Conservation (phyloP, 2,888 invertebrate genomes). For the Brachycybe producta region DNA sequence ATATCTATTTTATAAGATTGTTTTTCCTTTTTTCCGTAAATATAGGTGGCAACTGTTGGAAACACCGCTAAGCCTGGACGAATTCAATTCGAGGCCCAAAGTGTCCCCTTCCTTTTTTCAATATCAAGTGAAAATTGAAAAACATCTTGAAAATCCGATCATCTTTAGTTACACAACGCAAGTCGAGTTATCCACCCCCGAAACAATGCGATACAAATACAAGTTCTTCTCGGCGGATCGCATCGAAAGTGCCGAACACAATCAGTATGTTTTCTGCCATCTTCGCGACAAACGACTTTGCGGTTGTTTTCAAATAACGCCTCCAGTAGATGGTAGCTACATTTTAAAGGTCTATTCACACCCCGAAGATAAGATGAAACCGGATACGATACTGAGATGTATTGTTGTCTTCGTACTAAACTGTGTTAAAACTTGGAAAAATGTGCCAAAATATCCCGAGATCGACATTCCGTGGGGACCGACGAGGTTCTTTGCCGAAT, state of each 20-base stretch:
- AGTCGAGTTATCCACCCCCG: conserved; percentile 25
- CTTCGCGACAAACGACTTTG: conserved; percentile 26
- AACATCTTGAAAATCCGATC: conserved; percentile 25
- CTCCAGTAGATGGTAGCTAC: conserved; percentile 35
- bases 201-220: conserved; percentile 29
- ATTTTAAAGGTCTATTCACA: conserved; percentile 34
- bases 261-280: conserved; percentile 29
- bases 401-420: conserved; percentile 27
- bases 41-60: conserved; percentile 38
- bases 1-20: conserved; percentile 10
- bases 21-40: conserved; percentile 1
- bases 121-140: conserved; percentile 27
- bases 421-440: conserved; percentile 24
- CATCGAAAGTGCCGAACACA: conserved; percentile 26
- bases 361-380: conserved; percentile 27
- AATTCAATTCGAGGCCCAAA: conserved; percentile 37
- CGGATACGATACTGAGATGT: conserved; percentile 25
- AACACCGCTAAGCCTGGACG: conserved; percentile 34
- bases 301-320: conserved; percentile 32
- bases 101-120: conserved; percentile 38
- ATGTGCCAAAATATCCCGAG: conserved; percentile 24
- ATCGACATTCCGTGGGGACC: conserved; percentile 30
- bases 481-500: conserved; percentile 27
- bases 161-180: conserved; percentile 27
- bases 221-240: conserved; percentile 28